These are phyloP conservation scores for Epistrophe grossulariae DNA, from an alignment of 2,888 invertebrate species.

Conservation along the genomic window DNA sequence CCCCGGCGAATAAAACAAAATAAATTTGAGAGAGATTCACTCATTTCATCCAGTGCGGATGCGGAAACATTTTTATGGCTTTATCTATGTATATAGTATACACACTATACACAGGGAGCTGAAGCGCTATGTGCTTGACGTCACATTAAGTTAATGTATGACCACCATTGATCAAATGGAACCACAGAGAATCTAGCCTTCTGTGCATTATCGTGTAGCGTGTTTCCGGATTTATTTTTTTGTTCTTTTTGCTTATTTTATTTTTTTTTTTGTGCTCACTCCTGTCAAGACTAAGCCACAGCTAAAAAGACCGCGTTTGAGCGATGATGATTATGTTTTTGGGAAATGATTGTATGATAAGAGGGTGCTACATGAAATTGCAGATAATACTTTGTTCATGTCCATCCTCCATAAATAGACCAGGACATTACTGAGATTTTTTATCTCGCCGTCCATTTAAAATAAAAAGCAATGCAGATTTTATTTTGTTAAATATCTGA, in stretches of 20 bases:
- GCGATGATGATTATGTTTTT: slow-evolving; percentile 69
- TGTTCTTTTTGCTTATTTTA: slow-evolving; percentile 5
- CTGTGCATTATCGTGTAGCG: slow-evolving; percentile 54
- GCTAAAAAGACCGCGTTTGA: slow-evolving; percentile 69
- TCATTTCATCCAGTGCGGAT: slow-evolving; percentile 51
- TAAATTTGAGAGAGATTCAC: slow-evolving; percentile 43
- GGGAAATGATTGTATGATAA: slow-evolving; percentile 20
- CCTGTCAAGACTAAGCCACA: slow-evolving; percentile 60
- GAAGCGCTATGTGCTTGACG: slow-evolving; percentile 69
- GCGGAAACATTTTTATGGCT: slow-evolving; percentile 63
- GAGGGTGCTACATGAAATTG: slow-evolving; percentile 59
- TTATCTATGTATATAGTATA: slow-evolving; percentile 41
- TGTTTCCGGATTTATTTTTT: slow-evolving; percentile 46
- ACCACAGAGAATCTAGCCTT: slow-evolving; percentile 54
- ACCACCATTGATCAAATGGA: slow-evolving; percentile 76
- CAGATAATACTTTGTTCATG: slow-evolving; percentile 26
- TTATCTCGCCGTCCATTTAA: slow-evolving; percentile 17
- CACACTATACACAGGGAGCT: background rate
- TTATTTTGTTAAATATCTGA: slow-evolving; percentile 59
- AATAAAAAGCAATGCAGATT: slow-evolving; percentile 25
- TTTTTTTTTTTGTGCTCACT: slow-evolving; percentile 17
- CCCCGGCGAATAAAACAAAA: slow-evolving; percentile 28
- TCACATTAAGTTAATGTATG: slow-evolving; percentile 76
- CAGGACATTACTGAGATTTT: slow-evolving; percentile 48
- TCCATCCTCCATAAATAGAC: slow-evolving; percentile 13